Evolutionary conservation across 2,797 vertebrate species (phyloP).

Genomic region (Phalloptychus januarius): DNA sequence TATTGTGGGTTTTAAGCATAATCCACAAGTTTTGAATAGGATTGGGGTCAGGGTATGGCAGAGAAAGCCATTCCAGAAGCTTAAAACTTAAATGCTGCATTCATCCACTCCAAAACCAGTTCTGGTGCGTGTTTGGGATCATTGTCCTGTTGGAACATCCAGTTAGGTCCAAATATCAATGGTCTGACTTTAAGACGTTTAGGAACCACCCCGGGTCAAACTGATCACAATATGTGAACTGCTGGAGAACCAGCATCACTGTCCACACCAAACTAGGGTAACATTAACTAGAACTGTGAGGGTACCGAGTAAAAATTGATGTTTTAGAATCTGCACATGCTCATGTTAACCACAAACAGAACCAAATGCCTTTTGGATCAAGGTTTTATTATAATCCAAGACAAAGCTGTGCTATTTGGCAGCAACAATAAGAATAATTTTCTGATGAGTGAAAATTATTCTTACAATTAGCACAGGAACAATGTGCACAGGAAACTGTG

Average conservation of each 20-base stretch:
- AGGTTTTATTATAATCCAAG: not conserved
- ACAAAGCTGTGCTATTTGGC: not conserved
- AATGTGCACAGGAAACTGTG: too few species aligned
- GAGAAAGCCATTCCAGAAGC: not conserved
- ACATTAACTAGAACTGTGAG: not conserved
- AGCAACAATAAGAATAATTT: not conserved
- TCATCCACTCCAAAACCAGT: not conserved
- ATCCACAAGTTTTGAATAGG: not conserved
- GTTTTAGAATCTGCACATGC: not conserved
- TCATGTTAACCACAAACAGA: not conserved
- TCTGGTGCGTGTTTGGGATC: not conserved
- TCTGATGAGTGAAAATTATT: not conserved
- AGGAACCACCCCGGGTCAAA: not conserved
- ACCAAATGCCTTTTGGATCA: not conserved
- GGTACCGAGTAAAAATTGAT: not conserved
- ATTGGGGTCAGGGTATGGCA: not conserved
- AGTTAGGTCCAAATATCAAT: not conserved
- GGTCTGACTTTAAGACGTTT: not conserved
- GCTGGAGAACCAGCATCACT: not conserved
- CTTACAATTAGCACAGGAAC: too few species aligned
- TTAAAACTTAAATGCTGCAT: not conserved
- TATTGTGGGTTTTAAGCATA: not conserved
- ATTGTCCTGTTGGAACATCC: not conserved
- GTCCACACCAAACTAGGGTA: not conserved
- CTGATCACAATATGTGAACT: not conserved